Conservation (phyloP, 2,113 vertebrate species). For the Fulmarus glacialis region DNA sequence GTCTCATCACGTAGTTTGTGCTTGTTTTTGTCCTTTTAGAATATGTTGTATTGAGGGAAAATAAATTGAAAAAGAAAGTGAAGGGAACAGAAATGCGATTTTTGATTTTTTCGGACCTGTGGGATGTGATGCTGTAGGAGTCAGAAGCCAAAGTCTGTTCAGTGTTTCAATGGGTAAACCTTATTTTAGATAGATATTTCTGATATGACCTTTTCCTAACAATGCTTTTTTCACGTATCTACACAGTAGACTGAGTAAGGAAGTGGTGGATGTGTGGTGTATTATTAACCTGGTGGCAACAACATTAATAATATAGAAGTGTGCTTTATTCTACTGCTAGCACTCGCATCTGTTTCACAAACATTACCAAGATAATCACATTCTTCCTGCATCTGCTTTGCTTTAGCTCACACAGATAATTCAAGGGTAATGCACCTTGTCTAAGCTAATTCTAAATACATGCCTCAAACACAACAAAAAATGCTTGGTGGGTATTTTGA, state of each 20-base stretch:
- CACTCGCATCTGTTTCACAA: conserved; percentile 36
- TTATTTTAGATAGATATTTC: conserved; percentile 13
- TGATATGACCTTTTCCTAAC: not conserved
- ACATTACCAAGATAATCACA: conserved; percentile 65
- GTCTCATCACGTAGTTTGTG: not conserved
- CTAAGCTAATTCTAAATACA: conserved; percentile 65
- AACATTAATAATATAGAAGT: conserved; percentile 30
- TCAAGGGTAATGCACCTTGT: conserved; percentile 71
- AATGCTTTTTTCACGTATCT: not conserved
- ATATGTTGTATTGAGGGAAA: not conserved
- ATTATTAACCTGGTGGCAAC: conserved; percentile 50
- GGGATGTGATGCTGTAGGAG: not conserved
- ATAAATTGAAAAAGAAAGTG: not conserved
- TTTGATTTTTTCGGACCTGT: not conserved
- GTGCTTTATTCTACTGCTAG: conserved; percentile 43
- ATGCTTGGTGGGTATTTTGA: conserved; percentile 57
- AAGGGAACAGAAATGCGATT: not conserved
- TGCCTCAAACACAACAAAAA: conserved; percentile 39
- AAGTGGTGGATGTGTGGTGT: not conserved
- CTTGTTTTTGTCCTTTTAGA: not conserved
- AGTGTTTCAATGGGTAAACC: not conserved
- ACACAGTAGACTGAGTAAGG: not conserved
- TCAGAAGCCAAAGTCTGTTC: not conserved
- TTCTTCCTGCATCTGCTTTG: conserved; percentile 68
- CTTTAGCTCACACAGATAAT: conserved; percentile 67